These are phyloP conservation scores for Trogon surrucura DNA, from an alignment of 2,113 vertebrate genomes.

Conservation along the genomic window DNA sequence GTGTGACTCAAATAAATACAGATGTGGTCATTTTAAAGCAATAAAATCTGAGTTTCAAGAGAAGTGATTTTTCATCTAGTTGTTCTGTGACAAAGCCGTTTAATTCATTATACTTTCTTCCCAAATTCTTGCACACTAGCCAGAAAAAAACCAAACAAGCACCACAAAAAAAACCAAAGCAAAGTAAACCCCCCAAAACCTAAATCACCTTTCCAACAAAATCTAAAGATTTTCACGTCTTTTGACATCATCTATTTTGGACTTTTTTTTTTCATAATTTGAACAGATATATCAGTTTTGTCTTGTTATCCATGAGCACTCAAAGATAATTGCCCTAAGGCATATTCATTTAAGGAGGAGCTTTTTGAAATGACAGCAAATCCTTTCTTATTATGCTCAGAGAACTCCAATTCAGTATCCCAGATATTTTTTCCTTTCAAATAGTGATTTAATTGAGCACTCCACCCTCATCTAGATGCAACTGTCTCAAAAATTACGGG, in stretches of 20 bases:
- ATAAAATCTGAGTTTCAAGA: background rate
- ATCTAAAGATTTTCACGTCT: fast-evolving
- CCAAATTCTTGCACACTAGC: background rate
- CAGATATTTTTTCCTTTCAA: background rate
- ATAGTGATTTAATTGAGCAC: background rate
- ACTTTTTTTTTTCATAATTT: background rate
- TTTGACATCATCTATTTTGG: background rate
- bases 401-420: background rate
- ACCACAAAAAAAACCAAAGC: background rate
- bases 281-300: background rate
- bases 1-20: background rate
- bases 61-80: background rate
- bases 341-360: background rate
- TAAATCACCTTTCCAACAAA: background rate
- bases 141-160: background rate
- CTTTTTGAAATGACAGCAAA: constrained; percentile 36
- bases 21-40: background rate
- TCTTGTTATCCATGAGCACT: background rate
- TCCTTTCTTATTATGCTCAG: constrained; percentile 46
- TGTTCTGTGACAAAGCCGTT: background rate
- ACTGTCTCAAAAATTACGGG: background rate
- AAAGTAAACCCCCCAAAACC: background rate
- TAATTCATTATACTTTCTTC: background rate
- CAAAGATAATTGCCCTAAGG: background rate
- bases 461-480: background rate